phyloP scores from a whole-genome alignment of 2,888 invertebrate genomes.

The Mylabris sibirica region DNA sequence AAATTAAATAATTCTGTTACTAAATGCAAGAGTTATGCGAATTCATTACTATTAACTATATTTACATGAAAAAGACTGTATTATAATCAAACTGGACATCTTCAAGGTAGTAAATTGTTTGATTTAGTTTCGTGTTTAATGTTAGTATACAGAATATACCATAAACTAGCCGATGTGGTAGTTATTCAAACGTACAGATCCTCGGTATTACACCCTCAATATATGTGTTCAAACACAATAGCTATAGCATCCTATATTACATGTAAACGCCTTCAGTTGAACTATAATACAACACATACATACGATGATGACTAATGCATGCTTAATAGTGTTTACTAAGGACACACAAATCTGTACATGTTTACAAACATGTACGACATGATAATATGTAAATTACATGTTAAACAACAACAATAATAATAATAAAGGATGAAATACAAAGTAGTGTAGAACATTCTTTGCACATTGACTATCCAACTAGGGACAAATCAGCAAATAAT shows the following conservation, averaged over 20 bases:
- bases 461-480: not conserved
- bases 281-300: slow-evolving; percentile 9
- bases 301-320: slow-evolving; percentile 33
- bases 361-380: not conserved
- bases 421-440: no score
- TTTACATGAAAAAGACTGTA: no score
- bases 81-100: no score
- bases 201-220: slow-evolving; percentile 13
- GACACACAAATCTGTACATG: slow-evolving; percentile 14
- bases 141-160: slow-evolving; percentile 22
- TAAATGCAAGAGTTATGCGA: no score
- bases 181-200: not conserved
- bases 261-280: slow-evolving; percentile 19
- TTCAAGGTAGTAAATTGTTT: no score
- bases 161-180: slow-evolving; percentile 14
- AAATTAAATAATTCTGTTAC: no score
- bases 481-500: not conserved
- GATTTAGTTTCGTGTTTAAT: no score
- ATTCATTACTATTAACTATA: no score
- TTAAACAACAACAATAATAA: not conserved
- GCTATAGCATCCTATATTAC: slow-evolving; percentile 20
- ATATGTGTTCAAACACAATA: not conserved
- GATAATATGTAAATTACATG: not conserved
- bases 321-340: slow-evolving; percentile 35
- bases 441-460: not conserved